phyloP scores from a whole-genome alignment of 2,888 invertebrate species.

The Tipula confusa region DNA sequence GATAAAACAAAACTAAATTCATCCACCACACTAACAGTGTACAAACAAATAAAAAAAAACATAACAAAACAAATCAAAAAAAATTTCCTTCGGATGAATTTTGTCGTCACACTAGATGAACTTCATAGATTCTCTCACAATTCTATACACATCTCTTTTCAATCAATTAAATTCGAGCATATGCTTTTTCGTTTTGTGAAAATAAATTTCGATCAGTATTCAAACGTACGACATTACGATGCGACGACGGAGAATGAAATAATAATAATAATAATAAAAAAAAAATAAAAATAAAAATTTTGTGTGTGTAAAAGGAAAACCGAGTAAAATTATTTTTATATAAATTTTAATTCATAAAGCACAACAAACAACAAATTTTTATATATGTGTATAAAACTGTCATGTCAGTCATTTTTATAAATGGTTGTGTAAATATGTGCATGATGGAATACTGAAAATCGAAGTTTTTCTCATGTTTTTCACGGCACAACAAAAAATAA shows the following conservation, averaged over 20 bases:
- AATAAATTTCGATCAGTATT: constrained; percentile 26
- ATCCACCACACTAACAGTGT: no score
- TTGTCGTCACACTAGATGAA: neutral
- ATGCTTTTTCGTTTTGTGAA: neutral
- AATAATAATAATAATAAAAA: neutral
- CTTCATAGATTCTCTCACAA: neutral
- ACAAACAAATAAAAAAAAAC: neutral
- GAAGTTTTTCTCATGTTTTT: neutral
- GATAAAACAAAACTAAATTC: neutral
- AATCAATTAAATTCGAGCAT: neutral
- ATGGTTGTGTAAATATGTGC: neutral
- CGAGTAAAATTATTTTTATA: neutral
- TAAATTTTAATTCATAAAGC: no score
- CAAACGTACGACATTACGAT: constrained; percentile 28
- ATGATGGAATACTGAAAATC: constrained; percentile 8
- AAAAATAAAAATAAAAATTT: neutral
- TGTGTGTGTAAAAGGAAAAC: neutral
- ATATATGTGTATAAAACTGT: neutral
- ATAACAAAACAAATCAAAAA: neutral
- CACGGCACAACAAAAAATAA: neutral
- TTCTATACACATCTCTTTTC: constrained; percentile 26
- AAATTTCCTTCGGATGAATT: neutral
- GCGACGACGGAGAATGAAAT: constrained; percentile 14
- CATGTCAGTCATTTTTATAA: neutral
- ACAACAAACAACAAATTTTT: neutral